phyloP scores from a whole-genome alignment of 2,113 vertebrate genomes.

The Ochotona princeps region DNA sequence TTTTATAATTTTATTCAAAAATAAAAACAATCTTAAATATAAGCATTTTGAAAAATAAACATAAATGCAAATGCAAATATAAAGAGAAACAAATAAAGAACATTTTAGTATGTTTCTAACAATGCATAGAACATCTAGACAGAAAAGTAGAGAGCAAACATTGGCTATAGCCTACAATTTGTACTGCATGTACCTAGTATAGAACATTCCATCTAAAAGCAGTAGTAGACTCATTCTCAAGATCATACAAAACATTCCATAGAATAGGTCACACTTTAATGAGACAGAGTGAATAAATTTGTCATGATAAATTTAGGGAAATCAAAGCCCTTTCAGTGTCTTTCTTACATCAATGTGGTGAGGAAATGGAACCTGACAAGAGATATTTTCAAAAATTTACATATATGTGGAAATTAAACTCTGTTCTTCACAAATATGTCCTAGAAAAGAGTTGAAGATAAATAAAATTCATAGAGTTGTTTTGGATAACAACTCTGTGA shows the following conservation, averaged over 20 bases:
- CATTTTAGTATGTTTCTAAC: not conserved
- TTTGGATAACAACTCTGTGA: no score
- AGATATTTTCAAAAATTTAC: not conserved
- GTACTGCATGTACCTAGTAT: not conserved
- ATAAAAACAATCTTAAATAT: not conserved
- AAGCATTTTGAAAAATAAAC: not conserved
- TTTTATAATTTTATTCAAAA: not conserved
- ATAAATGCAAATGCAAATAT: not conserved
- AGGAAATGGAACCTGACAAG: not conserved
- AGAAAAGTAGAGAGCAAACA: not conserved
- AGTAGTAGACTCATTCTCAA: not conserved
- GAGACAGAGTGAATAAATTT: not conserved
- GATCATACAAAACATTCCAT: not conserved
- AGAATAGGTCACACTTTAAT: not conserved
- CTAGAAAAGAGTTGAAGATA: not conserved
- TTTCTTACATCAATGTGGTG: not conserved
- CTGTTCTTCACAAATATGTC: not conserved
- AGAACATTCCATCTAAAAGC: not conserved
- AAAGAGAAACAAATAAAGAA: not conserved
- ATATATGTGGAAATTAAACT: not conserved
- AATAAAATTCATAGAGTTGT: no score
- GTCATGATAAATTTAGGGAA: not conserved
- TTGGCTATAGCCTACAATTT: not conserved
- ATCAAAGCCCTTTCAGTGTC: not conserved
- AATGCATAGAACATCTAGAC: not conserved